Base-by-base conservation (phyloP, 2,888 invertebrate species). In the Plagodis pulveraria region DNA sequence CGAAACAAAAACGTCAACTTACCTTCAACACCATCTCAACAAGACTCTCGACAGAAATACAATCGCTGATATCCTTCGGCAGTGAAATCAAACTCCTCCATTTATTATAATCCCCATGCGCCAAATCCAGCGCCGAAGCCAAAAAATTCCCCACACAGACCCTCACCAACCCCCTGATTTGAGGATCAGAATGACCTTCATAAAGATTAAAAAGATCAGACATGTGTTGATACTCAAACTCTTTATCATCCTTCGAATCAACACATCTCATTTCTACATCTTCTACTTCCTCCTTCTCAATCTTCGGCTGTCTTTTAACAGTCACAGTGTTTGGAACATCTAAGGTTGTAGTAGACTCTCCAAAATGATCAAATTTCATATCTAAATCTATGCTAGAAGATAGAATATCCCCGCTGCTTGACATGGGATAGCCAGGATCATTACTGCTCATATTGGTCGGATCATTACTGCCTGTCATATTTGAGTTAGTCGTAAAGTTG, bases 181-280 rank as follows among this genome's bases (percentile, higher is more conserved):
- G 97, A 0, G 97, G 98, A 85, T 98, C 98, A 47, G 91, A 86
- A 82, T 98, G 97, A 64, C 93, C 89, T 41, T 95, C 94, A 67
- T 96, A 95, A 38, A 96, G 82, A 38, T 76, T 65, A 65, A 97
- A 89, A 22, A 97, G 82, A 81, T 98, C 97, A 7, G 93, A 93
- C 67, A 97, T 90, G 72, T 93, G 94, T 76, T 96, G 96, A 70
- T 73, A 86, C 54, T 89, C 87, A 51, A 91, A 90, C 6, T 80
- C 78, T 11, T 57, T 69, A 8, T 75, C 76, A 41, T 65, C 61
- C 35, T 63, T 69, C 59, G 34, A 8, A 10, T 62, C 36, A 38
- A 65, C 56, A 60, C 71, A 60, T 61, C 74, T 58, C 41, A 74
- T 62, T 38, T 80, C 76, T 0, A 72, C 67, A 38, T 84, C 80